A percentile compares a stretch with the other conserved stretches of the same genome.
Conservation (phyloP, 2,113 vertebrate genomes). For the Grammomys surdaster region DNA sequence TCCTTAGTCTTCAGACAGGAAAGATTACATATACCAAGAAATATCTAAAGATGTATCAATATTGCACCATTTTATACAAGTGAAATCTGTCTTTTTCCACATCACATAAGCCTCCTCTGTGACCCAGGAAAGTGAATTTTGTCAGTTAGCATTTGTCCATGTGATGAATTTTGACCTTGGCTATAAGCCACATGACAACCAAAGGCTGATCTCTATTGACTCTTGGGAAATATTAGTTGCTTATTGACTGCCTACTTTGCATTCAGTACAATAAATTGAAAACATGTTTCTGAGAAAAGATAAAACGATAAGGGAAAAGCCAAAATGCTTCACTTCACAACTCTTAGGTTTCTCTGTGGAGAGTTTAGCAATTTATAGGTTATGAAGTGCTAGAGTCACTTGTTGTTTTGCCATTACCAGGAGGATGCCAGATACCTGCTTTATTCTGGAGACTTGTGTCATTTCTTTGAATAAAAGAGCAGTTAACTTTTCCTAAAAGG, state of each 20-base stretch:
- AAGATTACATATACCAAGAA: not conserved
- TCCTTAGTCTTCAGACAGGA: not conserved
- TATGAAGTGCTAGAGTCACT: not conserved
- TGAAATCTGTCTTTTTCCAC: not conserved
- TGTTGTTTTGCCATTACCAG: not conserved
- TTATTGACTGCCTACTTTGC: not conserved
- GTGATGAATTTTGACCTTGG: not conserved
- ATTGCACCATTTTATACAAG: not conserved
- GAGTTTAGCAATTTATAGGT: not conserved
- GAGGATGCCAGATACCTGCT: not conserved
- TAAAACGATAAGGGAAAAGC: not conserved
- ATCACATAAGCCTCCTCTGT: not conserved
- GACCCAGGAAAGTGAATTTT: not conserved
- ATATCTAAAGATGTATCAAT: not conserved
- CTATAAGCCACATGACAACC: not conserved
- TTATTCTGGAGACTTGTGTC: not conserved
- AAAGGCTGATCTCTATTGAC: not conserved
- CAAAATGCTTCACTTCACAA: not conserved
- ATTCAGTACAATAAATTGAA: not conserved
- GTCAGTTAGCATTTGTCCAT: not conserved
- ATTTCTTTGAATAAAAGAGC: not conserved
- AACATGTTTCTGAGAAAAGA: constrained; percentile 16
- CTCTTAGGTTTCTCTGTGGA: not conserved
- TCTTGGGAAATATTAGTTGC: not conserved
- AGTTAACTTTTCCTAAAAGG: not conserved